Base-by-base conservation (phyloP, 2,797 vertebrate species). In the Paramormyrops hopkinsi region DNA sequence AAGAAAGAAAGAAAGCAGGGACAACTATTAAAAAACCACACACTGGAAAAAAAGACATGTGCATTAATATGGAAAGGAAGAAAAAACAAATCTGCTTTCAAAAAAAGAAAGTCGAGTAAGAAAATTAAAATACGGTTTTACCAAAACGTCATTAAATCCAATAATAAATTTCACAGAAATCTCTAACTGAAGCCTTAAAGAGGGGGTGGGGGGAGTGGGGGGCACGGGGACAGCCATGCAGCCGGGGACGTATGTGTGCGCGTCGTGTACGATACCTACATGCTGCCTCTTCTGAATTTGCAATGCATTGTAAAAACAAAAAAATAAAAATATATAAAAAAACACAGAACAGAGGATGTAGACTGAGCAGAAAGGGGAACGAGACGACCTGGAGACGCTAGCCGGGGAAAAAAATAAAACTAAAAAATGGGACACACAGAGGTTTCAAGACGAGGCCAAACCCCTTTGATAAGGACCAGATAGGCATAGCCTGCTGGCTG, bases 231-330 rank as follows among this genome's bases (percentile, higher is more conserved):
- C 90, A 92, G 86, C 89, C 90, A 95, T 95, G 94, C 94, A 95
- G 92, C 94, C 90, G 90, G 29, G 86, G 22, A 22, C 14, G 41
- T 82, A 41, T 82, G 79, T 84, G 44, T 48, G 41, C 2, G 19
- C 4, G 44, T 37, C 22, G 48, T 25, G 73, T 22, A 50, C 37
- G 48, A 8, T 95, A 94, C 93, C 94, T 94, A 95, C 93, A 91
- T 94, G 94, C 94, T 95, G 96, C 94, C 93, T 90, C 95, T 92
- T 93, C 94, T 92, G 94, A 95, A 95, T 95, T 92, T 95, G 95
- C 95, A 95, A 94, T 94, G 95, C 95, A 93, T 93, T 95, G 95
- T 93, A 95, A 94, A 95, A 94, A 94, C 92, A 95, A 95, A 92
- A 54, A 95, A 92, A 96, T 92, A 95, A 94, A 95, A 93, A 94